Percentiles rank a stretch among this genome's conserved stretches.
Evolutionary conservation across 2,113 vertebrate genomes (phyloP).

Genomic region (Bos indicus): DNA sequence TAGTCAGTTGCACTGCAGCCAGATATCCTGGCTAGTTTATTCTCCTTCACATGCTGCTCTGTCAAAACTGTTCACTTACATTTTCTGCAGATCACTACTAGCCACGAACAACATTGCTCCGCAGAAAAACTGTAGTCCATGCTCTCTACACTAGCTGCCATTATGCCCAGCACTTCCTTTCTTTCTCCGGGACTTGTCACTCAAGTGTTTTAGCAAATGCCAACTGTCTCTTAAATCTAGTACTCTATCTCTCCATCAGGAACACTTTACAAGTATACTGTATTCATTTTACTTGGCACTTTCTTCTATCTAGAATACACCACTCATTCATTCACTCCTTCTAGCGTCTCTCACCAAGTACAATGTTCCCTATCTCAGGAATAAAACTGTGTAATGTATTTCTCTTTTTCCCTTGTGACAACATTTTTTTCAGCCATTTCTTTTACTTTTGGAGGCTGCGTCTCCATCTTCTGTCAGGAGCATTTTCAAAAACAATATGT

Average conservation of each 20-base stretch:
- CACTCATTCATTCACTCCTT: background rate
- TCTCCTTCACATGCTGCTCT: constrained; percentile 16
- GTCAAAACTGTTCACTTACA: constrained; percentile 49
- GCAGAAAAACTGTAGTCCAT: background rate
- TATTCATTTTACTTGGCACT: constrained; percentile 5
- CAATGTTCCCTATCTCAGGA: background rate
- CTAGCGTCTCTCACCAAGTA: background rate
- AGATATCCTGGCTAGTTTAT: constrained; percentile 33
- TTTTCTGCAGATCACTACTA: constrained; percentile 37
- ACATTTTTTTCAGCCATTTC: background rate
- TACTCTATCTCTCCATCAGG: background rate
- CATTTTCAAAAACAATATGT: background rate
- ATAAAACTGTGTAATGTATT: background rate
- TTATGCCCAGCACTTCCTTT: background rate
- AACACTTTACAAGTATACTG: background rate
- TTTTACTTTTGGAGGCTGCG: background rate
- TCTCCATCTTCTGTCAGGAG: background rate
- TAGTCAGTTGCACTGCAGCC: background rate
- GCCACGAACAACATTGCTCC: background rate
- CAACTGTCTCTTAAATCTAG: constrained; percentile 39
- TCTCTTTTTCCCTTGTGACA: background rate
- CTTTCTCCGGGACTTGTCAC: constrained; percentile 37
- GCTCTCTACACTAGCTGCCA: background rate
- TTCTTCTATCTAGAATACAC: background rate
- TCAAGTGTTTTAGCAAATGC: constrained; percentile 55